phyloP scores from a whole-genome alignment of 2,113 vertebrate genomes.

The Gymnorhina tibicen region DNA sequence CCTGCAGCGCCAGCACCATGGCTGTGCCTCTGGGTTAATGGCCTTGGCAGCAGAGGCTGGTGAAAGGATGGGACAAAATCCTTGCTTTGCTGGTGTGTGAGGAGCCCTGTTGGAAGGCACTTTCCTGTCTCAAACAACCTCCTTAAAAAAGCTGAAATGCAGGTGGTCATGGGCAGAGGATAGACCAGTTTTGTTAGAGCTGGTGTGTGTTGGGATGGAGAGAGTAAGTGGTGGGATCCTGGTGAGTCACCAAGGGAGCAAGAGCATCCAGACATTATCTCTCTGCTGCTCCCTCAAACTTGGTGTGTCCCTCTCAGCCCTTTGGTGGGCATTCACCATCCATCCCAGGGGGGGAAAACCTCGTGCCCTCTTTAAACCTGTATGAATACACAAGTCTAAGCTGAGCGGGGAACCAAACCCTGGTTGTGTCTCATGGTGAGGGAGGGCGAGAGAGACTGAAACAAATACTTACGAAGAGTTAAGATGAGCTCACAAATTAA shows the following conservation, averaged over 20 bases:
- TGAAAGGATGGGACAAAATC: neutral
- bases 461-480: neutral
- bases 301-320: neutral
- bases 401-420: neutral
- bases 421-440: neutral
- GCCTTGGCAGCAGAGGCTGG: neutral
- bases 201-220: neutral
- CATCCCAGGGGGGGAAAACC: neutral
- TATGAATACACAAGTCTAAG: neutral
- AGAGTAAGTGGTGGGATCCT: no score
- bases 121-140: neutral
- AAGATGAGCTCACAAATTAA: neutral
- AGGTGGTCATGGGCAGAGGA: neutral
- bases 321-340: neutral
- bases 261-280: neutral
- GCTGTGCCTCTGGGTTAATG: neutral
- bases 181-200: neutral
- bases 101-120: neutral
- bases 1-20: fast-evolving
- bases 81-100: neutral
- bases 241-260: neutral
- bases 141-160: neutral
- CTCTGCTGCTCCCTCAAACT: neutral
- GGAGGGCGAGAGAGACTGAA: neutral
- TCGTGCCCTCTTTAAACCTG: fast-evolving